phyloP scores from a whole-genome alignment of 2,797 vertebrate species.

The Rhabdomys pumilio region DNA sequence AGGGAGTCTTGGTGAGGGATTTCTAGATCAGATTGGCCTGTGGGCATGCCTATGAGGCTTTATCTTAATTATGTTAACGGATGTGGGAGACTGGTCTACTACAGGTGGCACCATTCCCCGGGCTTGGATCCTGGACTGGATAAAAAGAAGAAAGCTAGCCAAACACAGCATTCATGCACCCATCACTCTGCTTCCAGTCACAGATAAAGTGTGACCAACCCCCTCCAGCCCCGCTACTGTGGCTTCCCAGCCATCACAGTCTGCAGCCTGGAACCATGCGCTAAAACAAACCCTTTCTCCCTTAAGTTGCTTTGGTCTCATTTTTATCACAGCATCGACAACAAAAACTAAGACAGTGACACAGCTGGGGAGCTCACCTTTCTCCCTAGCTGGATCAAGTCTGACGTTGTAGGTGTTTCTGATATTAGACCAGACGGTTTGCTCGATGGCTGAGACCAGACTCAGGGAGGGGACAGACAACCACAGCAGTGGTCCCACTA shows the following conservation, averaged over 20 bases:
- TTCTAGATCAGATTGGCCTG: background rate
- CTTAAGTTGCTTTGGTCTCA: background rate
- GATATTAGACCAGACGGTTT: background rate
- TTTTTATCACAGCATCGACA: background rate
- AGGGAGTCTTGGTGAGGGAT: background rate
- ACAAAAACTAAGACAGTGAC: background rate
- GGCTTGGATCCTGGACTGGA: background rate
- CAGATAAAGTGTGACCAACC: too few relatives aligned
- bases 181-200: background rate
- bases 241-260: background rate
- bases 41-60: background rate
- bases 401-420: background rate
- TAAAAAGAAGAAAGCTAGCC: background rate
- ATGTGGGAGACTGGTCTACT: background rate
- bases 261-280: background rate
- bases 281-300: background rate
- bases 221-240: background rate
- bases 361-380: background rate
- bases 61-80: background rate
- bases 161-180: background rate
- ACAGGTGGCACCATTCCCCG: background rate
- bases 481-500: accelerated
- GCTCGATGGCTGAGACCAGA: background rate
- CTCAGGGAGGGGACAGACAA: background rate
- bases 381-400: background rate